Percentiles rank a stretch among this genome's conserved stretches.
Evolutionary conservation across 92 coral and sea anemone species (phyloP).

Genomic region (Epizoanthus rinbou): DNA sequence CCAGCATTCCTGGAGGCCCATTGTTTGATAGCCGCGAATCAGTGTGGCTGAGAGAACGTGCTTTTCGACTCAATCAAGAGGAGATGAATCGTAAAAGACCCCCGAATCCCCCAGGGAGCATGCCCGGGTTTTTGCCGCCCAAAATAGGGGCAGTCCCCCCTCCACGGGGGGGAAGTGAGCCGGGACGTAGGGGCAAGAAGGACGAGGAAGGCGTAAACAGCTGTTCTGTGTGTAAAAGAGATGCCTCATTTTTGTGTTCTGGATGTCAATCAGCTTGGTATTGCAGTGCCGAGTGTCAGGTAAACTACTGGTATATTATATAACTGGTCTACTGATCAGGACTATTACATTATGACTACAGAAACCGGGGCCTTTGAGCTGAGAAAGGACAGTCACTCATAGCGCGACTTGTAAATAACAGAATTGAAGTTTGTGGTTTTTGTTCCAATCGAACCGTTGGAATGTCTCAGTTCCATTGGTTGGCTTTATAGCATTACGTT

Average conservation of each 20-base stretch:
- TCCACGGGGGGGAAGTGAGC: slow-evolving; percentile 57
- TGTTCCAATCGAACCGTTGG: too few species aligned
- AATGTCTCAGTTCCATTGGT: too few species aligned
- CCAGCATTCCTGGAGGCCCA: slow-evolving; percentile 39
- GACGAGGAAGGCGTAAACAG: slow-evolving; percentile 76
- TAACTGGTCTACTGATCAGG: too few species aligned
- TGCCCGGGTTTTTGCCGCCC: slow-evolving; percentile 62
- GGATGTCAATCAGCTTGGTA: slow-evolving; percentile 99
- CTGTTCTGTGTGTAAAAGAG: slow-evolving; percentile 90
- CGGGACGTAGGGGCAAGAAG: slow-evolving; percentile 49
- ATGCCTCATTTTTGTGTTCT: slow-evolving; percentile 97
- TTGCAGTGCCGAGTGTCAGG: slow-evolving; percentile 99
- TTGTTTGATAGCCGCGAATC: slow-evolving; percentile 67
- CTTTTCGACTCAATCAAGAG: slow-evolving; percentile 58
- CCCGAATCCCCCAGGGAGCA: slow-evolving; percentile 39
- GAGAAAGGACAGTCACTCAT: too few species aligned
- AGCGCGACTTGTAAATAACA: too few species aligned
- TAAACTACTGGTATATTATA: slow-evolving; percentile 35
- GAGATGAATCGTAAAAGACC: slow-evolving; percentile 69
- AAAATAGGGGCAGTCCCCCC: slow-evolving; percentile 63
- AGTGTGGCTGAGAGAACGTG: slow-evolving; percentile 81
- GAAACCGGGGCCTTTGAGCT: too few species aligned
- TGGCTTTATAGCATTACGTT: too few species aligned
- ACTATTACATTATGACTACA: too few species aligned
- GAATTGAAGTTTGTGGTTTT: too few species aligned